Percentiles rank a stretch among this genome's conserved stretches.
Conservation (phyloP, 1,140 invertebrate genomes). For the Drosophila arawakana region DNA sequence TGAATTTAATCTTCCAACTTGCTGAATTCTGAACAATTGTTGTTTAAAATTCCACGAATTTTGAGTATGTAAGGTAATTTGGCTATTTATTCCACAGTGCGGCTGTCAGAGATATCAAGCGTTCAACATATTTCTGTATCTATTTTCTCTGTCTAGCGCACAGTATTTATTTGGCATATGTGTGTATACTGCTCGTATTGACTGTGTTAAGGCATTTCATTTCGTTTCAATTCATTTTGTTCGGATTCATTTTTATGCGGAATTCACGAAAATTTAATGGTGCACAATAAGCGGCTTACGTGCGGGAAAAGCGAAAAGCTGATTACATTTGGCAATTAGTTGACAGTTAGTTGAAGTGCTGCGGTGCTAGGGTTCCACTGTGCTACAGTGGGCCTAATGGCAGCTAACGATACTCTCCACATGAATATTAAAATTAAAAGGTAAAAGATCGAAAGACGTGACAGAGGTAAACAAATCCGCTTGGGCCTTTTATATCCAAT, state of each 20-base stretch:
- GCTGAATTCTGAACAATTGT: too few relatives aligned
- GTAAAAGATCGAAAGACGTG: slow-evolving; percentile 20
- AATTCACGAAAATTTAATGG: slow-evolving; percentile 69
- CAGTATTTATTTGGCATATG: slow-evolving; percentile 38
- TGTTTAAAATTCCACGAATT: too few relatives aligned
- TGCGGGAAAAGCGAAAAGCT: slow-evolving; percentile 71
- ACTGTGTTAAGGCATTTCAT: slow-evolving; percentile 9
- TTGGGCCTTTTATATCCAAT: background rate
- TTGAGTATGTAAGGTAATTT: too few relatives aligned
- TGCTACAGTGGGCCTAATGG: slow-evolving; percentile 6
- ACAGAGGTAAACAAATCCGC: slow-evolving; percentile 4
- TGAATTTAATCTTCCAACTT: too few relatives aligned
- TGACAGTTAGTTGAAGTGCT: slow-evolving; percentile 56
- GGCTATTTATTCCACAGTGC: too few relatives aligned
- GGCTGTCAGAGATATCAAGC: slow-evolving; percentile 3
- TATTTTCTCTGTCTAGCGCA: background rate
- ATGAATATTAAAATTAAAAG: slow-evolving; percentile 22
- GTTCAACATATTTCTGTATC: background rate
- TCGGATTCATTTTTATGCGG: slow-evolving; percentile 58
- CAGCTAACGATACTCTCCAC: background rate
- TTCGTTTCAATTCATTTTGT: slow-evolving; percentile 14
- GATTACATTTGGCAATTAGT: slow-evolving; percentile 81
- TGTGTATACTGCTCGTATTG: slow-evolving; percentile 11
- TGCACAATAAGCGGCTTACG: slow-evolving; percentile 76
- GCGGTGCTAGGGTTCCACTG: background rate